A percentile compares a stretch with the other conserved stretches of the same genome.
phyloP scores from a whole-genome alignment of 2,888 invertebrate genomes.

The Clivina fossor region DNA sequence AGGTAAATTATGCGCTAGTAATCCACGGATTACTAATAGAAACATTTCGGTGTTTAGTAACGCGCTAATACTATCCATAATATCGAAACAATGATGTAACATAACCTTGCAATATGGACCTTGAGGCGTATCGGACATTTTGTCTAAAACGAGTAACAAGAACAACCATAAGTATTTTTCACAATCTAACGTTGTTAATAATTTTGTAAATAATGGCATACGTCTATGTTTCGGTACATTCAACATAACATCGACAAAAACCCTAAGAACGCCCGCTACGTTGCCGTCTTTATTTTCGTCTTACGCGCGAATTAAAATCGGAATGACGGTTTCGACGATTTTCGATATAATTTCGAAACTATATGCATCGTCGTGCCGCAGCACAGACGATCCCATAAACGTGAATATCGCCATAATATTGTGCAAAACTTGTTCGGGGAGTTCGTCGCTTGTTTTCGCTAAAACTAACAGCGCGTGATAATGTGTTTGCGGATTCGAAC shows the following conservation, averaged over 20 bases:
- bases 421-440: slow-evolving; percentile 83
- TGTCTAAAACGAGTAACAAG: slow-evolving; percentile 68
- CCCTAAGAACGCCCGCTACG: slow-evolving; percentile 72
- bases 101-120: slow-evolving; percentile 82
- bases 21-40: slow-evolving; percentile 71
- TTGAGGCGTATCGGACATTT: slow-evolving; percentile 59
- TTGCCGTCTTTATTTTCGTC: slow-evolving; percentile 54
- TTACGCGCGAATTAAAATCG: slow-evolving; percentile 63
- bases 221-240: slow-evolving; percentile 94
- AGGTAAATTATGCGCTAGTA: slow-evolving; percentile 70
- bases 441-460: slow-evolving; percentile 73
- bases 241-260: slow-evolving; percentile 87
- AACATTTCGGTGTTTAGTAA: slow-evolving; percentile 79
- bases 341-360: slow-evolving; percentile 91
- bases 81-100: slow-evolving; percentile 75
- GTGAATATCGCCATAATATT: slow-evolving; percentile 97
- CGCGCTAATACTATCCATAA: slow-evolving; percentile 77
- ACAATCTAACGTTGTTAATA: slow-evolving; percentile 71
- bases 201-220: slow-evolving; percentile 74
- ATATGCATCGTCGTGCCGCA: slow-evolving; percentile 92
- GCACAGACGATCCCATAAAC: slow-evolving; percentile 92
- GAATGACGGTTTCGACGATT: slow-evolving; percentile 87
- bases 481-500: slow-evolving; percentile 94
- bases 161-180: slow-evolving; percentile 71
- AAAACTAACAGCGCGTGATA: slow-evolving; percentile 87